These are phyloP conservation scores for Auanema freiburgensis DNA, from an alignment of 2,888 invertebrate genomes.

Conservation along the genomic window DNA sequence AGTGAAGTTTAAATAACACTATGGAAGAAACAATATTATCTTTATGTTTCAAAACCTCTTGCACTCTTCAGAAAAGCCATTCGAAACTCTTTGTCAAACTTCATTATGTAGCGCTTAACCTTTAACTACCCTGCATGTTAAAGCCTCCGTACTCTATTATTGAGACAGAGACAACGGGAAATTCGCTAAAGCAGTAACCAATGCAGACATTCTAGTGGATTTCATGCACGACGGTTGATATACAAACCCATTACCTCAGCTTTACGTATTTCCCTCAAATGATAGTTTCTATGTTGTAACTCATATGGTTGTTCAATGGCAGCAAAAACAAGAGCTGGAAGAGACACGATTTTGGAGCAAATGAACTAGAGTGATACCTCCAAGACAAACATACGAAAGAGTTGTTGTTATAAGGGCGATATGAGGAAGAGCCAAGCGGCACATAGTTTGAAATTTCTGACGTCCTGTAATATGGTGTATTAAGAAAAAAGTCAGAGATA, in stretches of 20 bases:
- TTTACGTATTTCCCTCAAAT: conserved; percentile 26
- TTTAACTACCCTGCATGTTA: too few relatives aligned
- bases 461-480: conserved; percentile 9
- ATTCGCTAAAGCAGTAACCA: too few relatives aligned
- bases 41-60: too few relatives aligned
- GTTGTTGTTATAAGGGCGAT: conserved; percentile 54
- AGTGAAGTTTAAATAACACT: too few relatives aligned
- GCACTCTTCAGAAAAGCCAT: too few relatives aligned
- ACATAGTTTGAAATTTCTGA: conserved; percentile 13
- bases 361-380: conserved; percentile 34
- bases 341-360: background rate
- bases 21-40: too few relatives aligned
- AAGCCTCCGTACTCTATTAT: too few relatives aligned
- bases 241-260: conserved; percentile 28
- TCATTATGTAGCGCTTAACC: too few relatives aligned
- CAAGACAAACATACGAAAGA: conserved; percentile 46
- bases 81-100: too few relatives aligned
- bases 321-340: conserved; percentile 28
- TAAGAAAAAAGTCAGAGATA: too few relatives aligned
- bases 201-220: too few relatives aligned
- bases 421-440: conserved; percentile 54
- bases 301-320: conserved; percentile 48
- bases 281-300: conserved; percentile 31
- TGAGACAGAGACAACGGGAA: too few relatives aligned
- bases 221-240: background rate